Evolutionary conservation across 1,140 invertebrate species (phyloP).

Genomic region (Lithobius niger): DNA sequence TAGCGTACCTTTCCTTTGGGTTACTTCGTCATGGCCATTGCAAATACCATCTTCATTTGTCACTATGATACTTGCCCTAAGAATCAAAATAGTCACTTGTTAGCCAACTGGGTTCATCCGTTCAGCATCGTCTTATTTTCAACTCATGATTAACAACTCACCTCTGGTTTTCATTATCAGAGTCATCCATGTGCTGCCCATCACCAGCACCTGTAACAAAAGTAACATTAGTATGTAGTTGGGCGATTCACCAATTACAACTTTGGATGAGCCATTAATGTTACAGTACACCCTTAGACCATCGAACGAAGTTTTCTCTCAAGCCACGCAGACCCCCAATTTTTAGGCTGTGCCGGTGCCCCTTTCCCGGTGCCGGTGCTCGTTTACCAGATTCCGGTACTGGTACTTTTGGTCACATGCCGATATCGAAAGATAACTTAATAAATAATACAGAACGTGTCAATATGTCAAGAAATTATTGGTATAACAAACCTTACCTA

Average conservation of each 20-base stretch:
- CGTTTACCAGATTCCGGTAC: background rate
- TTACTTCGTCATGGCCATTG: constrained; percentile 17
- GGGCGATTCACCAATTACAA: background rate
- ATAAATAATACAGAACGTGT: too few relatives aligned
- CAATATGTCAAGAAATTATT: too few relatives aligned
- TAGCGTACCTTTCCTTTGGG: constrained; percentile 9
- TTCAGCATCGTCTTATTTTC: background rate
- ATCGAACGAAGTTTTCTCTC: background rate
- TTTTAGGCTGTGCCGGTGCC: background rate
- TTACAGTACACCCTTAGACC: background rate
- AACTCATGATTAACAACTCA: background rate
- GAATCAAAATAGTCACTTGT: background rate
- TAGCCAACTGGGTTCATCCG: background rate
- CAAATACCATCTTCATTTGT: constrained; percentile 10
- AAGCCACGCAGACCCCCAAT: background rate
- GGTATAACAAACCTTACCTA: too few relatives aligned
- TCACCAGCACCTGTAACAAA: constrained; percentile 1
- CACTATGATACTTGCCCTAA: constrained; percentile 2
- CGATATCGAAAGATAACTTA: too few relatives aligned
- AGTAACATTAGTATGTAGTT: background rate
- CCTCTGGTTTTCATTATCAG: constrained; percentile 4
- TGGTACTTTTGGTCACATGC: too few relatives aligned
- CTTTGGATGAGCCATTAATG: background rate
- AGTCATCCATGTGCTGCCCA: constrained; percentile 1
- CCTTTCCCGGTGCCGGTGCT: background rate